A percentile compares a stretch with the other conserved stretches of the same genome.
Evolutionary conservation across 1,140 invertebrate species (phyloP).

Genomic region (Cotesia typhae): DNA sequence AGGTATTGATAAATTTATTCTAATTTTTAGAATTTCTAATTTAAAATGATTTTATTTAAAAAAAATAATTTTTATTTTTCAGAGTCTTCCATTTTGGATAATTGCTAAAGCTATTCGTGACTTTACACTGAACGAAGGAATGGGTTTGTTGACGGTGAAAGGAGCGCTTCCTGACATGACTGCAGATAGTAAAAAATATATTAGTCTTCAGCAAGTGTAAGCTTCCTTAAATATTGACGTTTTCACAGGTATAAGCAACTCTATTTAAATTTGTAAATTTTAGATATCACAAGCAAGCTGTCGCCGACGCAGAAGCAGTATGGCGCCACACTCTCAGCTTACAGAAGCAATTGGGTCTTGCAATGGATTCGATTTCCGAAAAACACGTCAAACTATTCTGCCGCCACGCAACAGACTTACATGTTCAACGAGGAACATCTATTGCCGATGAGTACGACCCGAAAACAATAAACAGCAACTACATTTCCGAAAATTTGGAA

Average conservation of each 20-base stretch:
- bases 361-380: slow-evolving; percentile 78
- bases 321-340: slow-evolving; percentile 83
- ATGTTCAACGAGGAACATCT: slow-evolving; percentile 81
- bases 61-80: slow-evolving; percentile 39
- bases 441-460: slow-evolving; percentile 81
- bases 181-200: slow-evolving; percentile 91
- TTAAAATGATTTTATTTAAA: background rate
- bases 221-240: slow-evolving; percentile 23
- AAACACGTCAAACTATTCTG: slow-evolving; percentile 85
- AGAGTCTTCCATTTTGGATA: slow-evolving; percentile 91
- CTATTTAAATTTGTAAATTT: slow-evolving; percentile 30
- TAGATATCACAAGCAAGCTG: slow-evolving; percentile 84
- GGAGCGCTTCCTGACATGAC: slow-evolving; percentile 99
- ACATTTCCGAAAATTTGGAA: slow-evolving; percentile 72
- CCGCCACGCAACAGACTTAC: slow-evolving; percentile 82
- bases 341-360: slow-evolving; percentile 77
- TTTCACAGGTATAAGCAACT: background rate
- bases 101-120: slow-evolving; percentile 88
- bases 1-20: slow-evolving; percentile 60
- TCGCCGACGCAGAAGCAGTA: slow-evolving; percentile 82
- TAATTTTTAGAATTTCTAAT: too few relatives aligned
- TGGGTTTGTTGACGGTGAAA: slow-evolving; percentile 83
- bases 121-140: slow-evolving; percentile 88
- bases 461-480: slow-evolving; percentile 66
- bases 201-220: slow-evolving; percentile 88